Conservation (phyloP, 1,140 invertebrate genomes). For the Trialeurodes vaporariorum region DNA sequence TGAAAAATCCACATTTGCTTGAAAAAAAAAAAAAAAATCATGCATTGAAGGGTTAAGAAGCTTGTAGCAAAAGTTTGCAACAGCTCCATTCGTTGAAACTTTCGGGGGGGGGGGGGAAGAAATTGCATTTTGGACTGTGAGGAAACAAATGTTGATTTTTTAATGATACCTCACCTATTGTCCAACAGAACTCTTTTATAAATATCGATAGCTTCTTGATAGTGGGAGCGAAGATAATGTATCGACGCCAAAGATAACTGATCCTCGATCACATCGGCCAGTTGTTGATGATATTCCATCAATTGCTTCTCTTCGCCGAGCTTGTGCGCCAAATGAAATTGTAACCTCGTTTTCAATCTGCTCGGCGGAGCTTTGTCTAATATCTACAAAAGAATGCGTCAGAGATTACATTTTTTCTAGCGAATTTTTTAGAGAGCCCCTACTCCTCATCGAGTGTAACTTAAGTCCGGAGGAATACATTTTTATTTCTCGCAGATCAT, state of each 20-base stretch:
- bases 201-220: slow-evolving; percentile 97
- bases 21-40: too few relatives aligned
- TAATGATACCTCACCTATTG: slow-evolving; percentile 68
- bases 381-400: slow-evolving; percentile 31
- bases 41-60: too few relatives aligned
- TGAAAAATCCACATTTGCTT: too few relatives aligned
- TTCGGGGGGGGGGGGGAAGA: too few relatives aligned
- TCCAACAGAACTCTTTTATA: slow-evolving; percentile 90
- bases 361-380: slow-evolving; percentile 45
- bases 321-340: slow-evolving; percentile 92
- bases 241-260: slow-evolving; percentile 92
- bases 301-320: slow-evolving; percentile 74
- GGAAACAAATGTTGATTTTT: too few relatives aligned
- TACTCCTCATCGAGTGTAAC: too few relatives aligned
- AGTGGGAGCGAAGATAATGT: slow-evolving; percentile 89
- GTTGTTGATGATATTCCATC: slow-evolving; percentile 65
- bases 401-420: too few relatives aligned
- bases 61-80: too few relatives aligned
- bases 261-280: slow-evolving; percentile 85
- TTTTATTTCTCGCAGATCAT: too few relatives aligned
- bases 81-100: too few relatives aligned
- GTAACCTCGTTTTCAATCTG: slow-evolving; percentile 61
- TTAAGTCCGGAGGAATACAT: too few relatives aligned
- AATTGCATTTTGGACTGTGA: slow-evolving; percentile 16
- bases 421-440: too few relatives aligned